Percentiles rank a stretch among this genome's conserved stretches.
phyloP scores from a whole-genome alignment of 1,140 invertebrate genomes.

The Oryctes rhinoceros region DNA sequence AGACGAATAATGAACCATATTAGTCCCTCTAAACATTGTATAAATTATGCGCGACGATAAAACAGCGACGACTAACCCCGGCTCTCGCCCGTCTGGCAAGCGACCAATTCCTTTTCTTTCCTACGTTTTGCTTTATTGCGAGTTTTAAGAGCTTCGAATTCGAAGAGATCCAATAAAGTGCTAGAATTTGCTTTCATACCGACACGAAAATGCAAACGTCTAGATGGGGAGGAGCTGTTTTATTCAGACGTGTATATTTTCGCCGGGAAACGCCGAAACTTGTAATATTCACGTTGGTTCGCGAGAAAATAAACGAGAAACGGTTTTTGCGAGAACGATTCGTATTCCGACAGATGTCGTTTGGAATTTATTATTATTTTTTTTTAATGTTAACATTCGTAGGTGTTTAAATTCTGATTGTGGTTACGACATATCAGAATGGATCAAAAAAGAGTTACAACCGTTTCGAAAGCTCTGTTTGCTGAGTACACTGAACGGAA shows the following conservation, averaged over 20 bases:
- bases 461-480: too few relatives aligned
- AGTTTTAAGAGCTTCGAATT: conserved; percentile 22
- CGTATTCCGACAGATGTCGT: not conserved
- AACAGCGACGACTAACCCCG: not conserved
- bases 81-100: not conserved
- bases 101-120: conserved; percentile 29
- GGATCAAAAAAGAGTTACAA: too few relatives aligned
- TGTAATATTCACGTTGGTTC: not conserved
- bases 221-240: not conserved
- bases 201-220: conserved; percentile 22
- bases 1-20: conserved; percentile 30
- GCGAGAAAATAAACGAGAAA: not conserved
- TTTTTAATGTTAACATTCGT: not conserved
- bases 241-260: conserved; percentile 14
- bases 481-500: too few relatives aligned
- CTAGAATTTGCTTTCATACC: conserved; percentile 32
- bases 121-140: conserved; percentile 26
- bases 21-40: conserved; percentile 28
- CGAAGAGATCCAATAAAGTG: conserved; percentile 15
- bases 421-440: too few relatives aligned
- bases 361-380: not conserved
- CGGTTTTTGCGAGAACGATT: not conserved
- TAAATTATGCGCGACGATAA: conserved; percentile 26
- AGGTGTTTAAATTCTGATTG: not conserved
- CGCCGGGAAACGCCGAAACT: not conserved